Percentiles rank a stretch among this genome's conserved stretches.
Evolutionary conservation across 2,888 invertebrate species (phyloP).

Genomic region (Marronus borbonicus): DNA sequence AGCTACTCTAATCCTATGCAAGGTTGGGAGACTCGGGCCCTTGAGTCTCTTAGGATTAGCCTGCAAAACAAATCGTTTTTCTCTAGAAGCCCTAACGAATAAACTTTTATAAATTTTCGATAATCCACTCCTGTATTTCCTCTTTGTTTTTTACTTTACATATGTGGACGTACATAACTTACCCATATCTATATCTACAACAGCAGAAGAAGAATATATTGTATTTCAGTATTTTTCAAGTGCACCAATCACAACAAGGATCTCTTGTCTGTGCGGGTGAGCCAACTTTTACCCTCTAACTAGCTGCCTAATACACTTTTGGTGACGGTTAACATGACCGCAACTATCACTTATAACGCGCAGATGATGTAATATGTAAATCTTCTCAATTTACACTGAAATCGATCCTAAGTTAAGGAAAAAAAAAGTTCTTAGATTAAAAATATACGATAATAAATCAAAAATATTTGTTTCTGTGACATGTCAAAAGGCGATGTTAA

Average conservation of each 20-base stretch:
- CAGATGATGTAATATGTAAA: not conserved
- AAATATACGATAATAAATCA: too few relatives aligned
- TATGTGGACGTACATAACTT: not conserved
- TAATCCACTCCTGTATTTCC: conserved; percentile 21
- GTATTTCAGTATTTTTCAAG: conserved; percentile 25
- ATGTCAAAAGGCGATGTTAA: too few relatives aligned
- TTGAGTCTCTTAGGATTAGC: too few relatives aligned
- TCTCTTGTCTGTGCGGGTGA: conserved; percentile 8
- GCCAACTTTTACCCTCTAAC: conserved; percentile 5
- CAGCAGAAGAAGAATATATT: conserved; percentile 17
- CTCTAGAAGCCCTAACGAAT: not conserved
- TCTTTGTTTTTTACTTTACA: not conserved
- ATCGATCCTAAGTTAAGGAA: not conserved
- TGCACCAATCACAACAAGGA: conserved; percentile 23
- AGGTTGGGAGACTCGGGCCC: too few relatives aligned
- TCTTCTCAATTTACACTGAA: conserved; percentile 1
- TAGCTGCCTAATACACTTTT: conserved; percentile 3
- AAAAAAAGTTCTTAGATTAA: not conserved
- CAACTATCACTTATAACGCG: conserved; percentile 15
- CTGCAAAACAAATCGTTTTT: too few relatives aligned
- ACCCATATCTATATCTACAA: not conserved
- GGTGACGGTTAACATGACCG: conserved; percentile 48
- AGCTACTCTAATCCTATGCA: too few relatives aligned
- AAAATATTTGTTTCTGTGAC: too few relatives aligned
- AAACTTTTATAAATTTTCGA: not conserved